Conservation (phyloP, 2,888 invertebrate genomes). For the Aphelenchoides bicaudatus region DNA sequence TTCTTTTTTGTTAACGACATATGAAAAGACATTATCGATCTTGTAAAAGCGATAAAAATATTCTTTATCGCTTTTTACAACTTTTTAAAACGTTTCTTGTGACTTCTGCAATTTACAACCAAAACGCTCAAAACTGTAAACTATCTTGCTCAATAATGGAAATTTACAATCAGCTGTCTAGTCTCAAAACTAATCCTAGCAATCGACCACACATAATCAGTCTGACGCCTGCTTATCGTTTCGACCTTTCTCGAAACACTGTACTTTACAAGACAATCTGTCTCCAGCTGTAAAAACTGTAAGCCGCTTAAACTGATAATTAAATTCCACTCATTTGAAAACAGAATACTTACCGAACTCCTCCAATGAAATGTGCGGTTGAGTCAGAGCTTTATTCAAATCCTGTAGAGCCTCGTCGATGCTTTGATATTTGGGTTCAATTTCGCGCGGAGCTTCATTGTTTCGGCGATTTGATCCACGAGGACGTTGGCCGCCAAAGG, state of each 20-base stretch:
- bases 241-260: too few species aligned
- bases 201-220: too few species aligned
- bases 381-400: constrained; percentile 7
- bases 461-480: not conserved
- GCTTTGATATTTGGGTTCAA: not conserved
- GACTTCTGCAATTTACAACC: not conserved
- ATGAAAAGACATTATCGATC: too few species aligned
- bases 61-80: too few species aligned
- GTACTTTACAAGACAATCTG: too few species aligned
- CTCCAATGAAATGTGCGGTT: constrained; percentile 12
- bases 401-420: constrained; percentile 9
- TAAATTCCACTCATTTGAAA: not conserved
- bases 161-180: not conserved
- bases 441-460: not conserved
- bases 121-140: not conserved
- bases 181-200: not conserved
- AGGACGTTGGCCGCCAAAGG: not conserved
- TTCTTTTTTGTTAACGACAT: not conserved
- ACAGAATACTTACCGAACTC: constrained; percentile 15
- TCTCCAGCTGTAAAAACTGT: too few species aligned
- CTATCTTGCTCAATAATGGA: not conserved
- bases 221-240: too few species aligned
- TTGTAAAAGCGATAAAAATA: too few species aligned
- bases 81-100: not conserved
- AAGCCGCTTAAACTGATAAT: too few species aligned